These are phyloP conservation scores for Neoascia interrupta DNA, from an alignment of 2,888 invertebrate species.

Conservation along the genomic window DNA sequence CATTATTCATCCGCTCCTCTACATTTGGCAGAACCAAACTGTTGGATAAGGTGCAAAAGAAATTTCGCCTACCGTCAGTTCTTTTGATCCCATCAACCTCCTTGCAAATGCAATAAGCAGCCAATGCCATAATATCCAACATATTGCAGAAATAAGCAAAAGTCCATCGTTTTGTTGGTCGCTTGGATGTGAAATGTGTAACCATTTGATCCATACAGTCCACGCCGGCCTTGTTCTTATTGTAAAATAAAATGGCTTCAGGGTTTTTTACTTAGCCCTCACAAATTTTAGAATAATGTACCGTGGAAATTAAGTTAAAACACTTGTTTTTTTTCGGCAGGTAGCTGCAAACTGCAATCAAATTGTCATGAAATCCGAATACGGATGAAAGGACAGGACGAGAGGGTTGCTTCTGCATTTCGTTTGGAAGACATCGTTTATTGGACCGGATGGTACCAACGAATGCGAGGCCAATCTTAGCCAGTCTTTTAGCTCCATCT, in stretches of 20 bases:
- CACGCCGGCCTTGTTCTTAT: background rate
- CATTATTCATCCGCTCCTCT: slow-evolving; percentile 16
- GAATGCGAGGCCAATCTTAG: background rate
- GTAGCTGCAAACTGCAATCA: background rate
- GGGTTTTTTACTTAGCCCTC: background rate
- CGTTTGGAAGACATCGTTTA: background rate
- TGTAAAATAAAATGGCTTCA: background rate
- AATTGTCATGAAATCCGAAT: background rate
- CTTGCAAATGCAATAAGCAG: slow-evolving; percentile 16
- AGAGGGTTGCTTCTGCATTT: background rate
- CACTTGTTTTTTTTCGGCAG: no score
- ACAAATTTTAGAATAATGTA: no score
- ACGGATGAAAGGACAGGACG: background rate
- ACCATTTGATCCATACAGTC: background rate
- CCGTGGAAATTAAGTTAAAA: no score
- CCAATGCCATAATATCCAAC: slow-evolving; percentile 35
- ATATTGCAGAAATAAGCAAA: slow-evolving; percentile 53
- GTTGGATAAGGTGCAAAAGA: background rate
- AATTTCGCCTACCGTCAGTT: background rate
- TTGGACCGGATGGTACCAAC: background rate
- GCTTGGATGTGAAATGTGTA: background rate
- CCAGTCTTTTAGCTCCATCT: background rate
- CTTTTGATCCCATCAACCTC: no score
- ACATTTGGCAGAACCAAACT: background rate
- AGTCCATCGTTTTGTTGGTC: background rate